Evolutionary conservation across 2,888 invertebrate species (phyloP), one percentile per base, ranked within the genome.

Genomic region (Entomobrya multifasciata): DNA sequence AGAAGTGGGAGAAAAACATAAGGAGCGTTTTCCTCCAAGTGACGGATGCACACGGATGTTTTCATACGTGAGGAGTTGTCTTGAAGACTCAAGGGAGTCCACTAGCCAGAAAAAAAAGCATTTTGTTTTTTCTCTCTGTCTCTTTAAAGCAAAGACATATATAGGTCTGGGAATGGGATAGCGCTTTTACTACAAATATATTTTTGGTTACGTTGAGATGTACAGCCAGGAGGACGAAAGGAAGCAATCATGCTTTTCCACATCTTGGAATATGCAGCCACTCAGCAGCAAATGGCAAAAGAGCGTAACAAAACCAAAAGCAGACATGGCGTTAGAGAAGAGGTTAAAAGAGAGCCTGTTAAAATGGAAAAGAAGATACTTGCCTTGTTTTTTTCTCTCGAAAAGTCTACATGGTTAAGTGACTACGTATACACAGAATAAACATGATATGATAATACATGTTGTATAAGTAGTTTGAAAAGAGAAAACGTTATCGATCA

Each of bases 171-270:
- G n/a, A n/a, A n/a, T n/a, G n/a, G 1, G 55, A 20, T 17, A n/a
- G 55, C 36, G 8, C n/a, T 49, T 49, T 15, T 49, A 15, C 49
- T 8, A 13, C n/a, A 4, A 13, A 10, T 8, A 13, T 15, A 13
- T 49, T 49, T n/a, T 62, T 27, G 30, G 20, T n/a, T 36, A 1
- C 36, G n/a, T n/a, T n/a, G 36, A 30, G 17, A 57, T 27, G 60
- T 27, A 25, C 30, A 20, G 62, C 62, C n/a, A 36, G 36, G 41
- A 36, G 65, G 65, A 55, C n/a, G n/a, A 65, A 67, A 52, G 52
- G 79, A 79, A 79, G 52, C 36, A 79, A 79, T 79, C 79, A 67
- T 67, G 65, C 36, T 78, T 62, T 60, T 17, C 25, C 25, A 22
- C 25, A 11, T 65, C 65, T 60, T 5, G 60, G 36, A 65, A 65